Evolutionary conservation across 2,888 invertebrate genomes (phyloP).

Genomic region (Leptopilina myrica): DNA sequence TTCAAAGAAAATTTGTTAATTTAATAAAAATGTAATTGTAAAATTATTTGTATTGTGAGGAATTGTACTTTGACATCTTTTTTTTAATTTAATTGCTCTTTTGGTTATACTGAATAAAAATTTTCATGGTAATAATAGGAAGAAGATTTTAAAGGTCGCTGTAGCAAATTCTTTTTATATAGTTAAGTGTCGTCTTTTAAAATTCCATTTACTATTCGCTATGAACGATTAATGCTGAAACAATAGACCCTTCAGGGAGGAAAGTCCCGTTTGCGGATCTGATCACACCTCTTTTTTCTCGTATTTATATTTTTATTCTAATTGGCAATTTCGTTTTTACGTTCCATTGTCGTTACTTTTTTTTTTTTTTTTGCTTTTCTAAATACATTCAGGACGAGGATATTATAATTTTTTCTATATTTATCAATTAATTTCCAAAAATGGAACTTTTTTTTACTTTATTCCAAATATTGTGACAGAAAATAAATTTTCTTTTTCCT

Average conservation of each 20-base stretch:
- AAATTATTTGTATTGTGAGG: too few relatives aligned
- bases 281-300: constrained; percentile 36
- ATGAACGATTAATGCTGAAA: constrained; percentile 60
- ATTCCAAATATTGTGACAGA: too few relatives aligned
- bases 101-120: too few relatives aligned
- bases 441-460: too few relatives aligned
- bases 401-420: too few relatives aligned
- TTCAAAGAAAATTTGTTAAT: not conserved
- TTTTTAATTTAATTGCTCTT: too few relatives aligned
- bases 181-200: constrained; percentile 38
- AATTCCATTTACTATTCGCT: constrained; percentile 54
- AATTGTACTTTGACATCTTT: too few relatives aligned
- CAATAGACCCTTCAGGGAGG: constrained; percentile 53
- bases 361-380: not conserved
- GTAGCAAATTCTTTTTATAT: too few relatives aligned
- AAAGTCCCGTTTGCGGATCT: constrained; percentile 53
- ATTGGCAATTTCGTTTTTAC: constrained; percentile 36
- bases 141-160: not conserved
- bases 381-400: too few relatives aligned
- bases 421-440: too few relatives aligned
- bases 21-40: not conserved
- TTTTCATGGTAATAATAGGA: not conserved
- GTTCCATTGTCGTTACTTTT: constrained; percentile 2
- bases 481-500: too few relatives aligned
- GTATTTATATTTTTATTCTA: not conserved